These are phyloP conservation scores for Caenorhabditis sp. DNA, from an alignment of 2,888 invertebrate genomes.

Conservation along the genomic window DNA sequence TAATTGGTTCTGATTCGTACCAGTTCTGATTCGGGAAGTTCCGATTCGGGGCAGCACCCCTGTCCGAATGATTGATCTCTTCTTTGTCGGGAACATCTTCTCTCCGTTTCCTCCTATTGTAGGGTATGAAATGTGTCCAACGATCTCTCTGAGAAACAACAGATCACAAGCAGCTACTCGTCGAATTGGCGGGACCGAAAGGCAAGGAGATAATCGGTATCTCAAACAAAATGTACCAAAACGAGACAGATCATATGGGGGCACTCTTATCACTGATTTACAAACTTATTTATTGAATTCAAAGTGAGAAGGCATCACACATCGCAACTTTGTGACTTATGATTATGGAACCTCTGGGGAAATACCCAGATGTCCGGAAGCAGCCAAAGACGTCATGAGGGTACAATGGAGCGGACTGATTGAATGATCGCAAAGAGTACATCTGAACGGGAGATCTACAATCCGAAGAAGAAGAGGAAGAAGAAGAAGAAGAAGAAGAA, in stretches of 20 bases:
- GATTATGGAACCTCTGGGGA: conserved; percentile 9
- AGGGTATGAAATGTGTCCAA: neutral
- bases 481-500: no score
- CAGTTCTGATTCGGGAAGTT: no score
- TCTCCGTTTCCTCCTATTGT: neutral
- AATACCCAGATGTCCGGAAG: conserved; percentile 9
- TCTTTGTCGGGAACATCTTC: conserved; percentile 15
- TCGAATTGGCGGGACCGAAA: conserved; percentile 17
- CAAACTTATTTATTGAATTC: conserved; percentile 19
- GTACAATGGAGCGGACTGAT: no score
- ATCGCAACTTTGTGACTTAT: neutral
- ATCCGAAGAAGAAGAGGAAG: no score
- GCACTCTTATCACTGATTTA: conserved; percentile 7
- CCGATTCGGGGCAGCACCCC: no score
- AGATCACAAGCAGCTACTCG: conserved; percentile 12
- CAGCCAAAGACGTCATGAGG: no score
- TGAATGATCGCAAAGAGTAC: no score
- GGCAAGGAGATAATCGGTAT: conserved; percentile 4
- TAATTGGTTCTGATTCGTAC: no score
- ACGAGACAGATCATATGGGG: conserved; percentile 8
- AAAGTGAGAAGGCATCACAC: conserved; percentile 21
- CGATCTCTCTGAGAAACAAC: neutral
- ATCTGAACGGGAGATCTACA: no score
- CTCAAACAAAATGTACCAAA: neutral
- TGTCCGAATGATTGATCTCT: no score